Percentiles rank a stretch among this genome's conserved stretches.
These are phyloP conservation scores for Cancer borealis DNA, from an alignment of 2,888 invertebrate genomes.

Conservation along the genomic window DNA sequence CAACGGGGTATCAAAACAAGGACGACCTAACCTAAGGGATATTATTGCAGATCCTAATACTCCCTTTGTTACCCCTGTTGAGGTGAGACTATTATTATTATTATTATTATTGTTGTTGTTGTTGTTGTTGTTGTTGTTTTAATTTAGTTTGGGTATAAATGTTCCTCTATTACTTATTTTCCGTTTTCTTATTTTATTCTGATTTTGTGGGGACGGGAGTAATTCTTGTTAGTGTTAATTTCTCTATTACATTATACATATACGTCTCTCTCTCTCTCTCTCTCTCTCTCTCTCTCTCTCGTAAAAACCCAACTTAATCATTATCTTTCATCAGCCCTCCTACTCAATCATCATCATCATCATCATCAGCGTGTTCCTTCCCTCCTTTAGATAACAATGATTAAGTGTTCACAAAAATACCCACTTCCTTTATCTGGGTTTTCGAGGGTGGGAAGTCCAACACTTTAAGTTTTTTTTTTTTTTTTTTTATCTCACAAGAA, in stretches of 20 bases:
- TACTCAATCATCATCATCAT: too few species aligned
- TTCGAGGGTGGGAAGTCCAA: neutral
- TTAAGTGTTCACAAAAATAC: neutral
- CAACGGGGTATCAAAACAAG: conserved; percentile 62
- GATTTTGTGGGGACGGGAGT: too few species aligned
- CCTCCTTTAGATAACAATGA: too few species aligned
- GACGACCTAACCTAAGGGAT: conserved; percentile 66
- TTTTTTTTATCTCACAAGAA: neutral
- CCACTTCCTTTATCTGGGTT: neutral
- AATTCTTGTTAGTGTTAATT: neutral
- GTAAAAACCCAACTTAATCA: neutral
- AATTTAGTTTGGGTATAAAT: too few species aligned
- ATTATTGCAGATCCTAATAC: conserved; percentile 57
- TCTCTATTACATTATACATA: neutral
- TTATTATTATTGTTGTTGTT: too few species aligned
- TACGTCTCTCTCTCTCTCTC: neutral
- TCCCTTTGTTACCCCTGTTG: conserved; percentile 57
- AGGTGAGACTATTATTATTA: conserved; percentile 42
- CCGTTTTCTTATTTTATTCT: too few species aligned
- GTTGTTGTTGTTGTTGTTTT: too few species aligned
- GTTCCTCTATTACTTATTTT: too few species aligned
- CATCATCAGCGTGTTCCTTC: too few species aligned
- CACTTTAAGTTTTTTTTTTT: neutral
- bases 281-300: too few species aligned
- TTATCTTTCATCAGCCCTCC: neutral